Conservation (phyloP, 2,113 vertebrate species). For the Chinchilla lanigera region DNA sequence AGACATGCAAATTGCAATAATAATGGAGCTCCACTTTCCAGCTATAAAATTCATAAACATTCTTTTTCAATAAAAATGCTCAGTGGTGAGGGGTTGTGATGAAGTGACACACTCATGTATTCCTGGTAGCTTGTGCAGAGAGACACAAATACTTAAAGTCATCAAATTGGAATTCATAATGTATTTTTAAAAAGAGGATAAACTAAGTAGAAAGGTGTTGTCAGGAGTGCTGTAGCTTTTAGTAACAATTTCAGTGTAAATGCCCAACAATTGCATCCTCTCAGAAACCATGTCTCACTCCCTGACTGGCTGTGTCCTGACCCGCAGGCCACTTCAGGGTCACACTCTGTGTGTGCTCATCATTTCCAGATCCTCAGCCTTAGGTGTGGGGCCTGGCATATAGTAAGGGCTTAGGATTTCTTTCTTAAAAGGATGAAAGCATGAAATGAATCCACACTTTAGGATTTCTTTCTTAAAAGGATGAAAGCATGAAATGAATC, state of each 20-base stretch:
- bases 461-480: neutral
- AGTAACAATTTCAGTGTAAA: neutral
- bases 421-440: neutral
- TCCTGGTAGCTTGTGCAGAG: neutral
- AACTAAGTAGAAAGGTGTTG: neutral
- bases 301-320: neutral
- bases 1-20: slow-evolving; percentile 31
- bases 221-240: neutral
- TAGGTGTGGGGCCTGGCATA: neutral
- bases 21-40: neutral
- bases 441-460: neutral
- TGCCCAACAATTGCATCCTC: neutral
- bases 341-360: neutral
- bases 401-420: neutral
- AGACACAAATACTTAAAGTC: neutral
- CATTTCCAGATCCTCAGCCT: neutral
- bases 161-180: neutral
- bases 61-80: slow-evolving; percentile 16
- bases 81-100: neutral
- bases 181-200: neutral
- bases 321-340: neutral
- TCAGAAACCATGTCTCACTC: neutral
- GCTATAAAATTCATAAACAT: neutral
- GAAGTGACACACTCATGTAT: neutral
- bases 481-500: neutral